Percentiles rank a stretch among this genome's conserved stretches.
phyloP scores from a whole-genome alignment of 2,797 vertebrate species.

The Gobionotothen gibberifrons region DNA sequence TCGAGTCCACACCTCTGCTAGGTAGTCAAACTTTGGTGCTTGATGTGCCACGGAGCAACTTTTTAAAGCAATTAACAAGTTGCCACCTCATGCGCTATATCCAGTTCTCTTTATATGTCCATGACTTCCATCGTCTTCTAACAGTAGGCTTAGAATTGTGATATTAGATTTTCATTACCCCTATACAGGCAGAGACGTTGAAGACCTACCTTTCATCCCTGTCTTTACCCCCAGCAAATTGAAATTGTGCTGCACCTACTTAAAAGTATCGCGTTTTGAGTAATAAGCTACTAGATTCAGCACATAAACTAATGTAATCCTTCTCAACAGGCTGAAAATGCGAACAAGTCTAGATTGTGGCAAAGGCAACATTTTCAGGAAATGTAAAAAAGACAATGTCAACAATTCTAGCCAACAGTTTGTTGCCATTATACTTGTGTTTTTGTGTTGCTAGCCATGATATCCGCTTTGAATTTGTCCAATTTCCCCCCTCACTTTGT shows the following conservation, averaged over 20 bases:
- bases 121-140: not conserved
- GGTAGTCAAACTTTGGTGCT: no score
- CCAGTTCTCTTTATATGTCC: no score
- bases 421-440: conserved; percentile 36
- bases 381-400: conserved; percentile 23
- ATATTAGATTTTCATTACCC: not conserved
- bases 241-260: not conserved
- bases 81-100: no score
- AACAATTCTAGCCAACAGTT: conserved; percentile 11
- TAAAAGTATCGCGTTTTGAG: conserved; percentile 10
- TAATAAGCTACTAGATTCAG: conserved; percentile 14
- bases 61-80: no score
- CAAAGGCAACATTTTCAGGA: conserved; percentile 14
- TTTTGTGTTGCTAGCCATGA: conserved; percentile 17
- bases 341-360: conserved; percentile 19
- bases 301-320: conserved; percentile 34
- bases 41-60: no score
- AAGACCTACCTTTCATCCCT: not conserved
- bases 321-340: conserved; percentile 26
- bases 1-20: no score
- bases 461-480: conserved; percentile 36
- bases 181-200: not conserved
- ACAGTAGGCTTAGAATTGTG: not conserved
- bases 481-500: conserved; percentile 27
- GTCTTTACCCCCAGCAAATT: not conserved